Evolutionary conservation across 2,113 vertebrate genomes (phyloP), one percentile per base, ranked within the genome.

Genomic region (Cyprinus carpio): DNA sequence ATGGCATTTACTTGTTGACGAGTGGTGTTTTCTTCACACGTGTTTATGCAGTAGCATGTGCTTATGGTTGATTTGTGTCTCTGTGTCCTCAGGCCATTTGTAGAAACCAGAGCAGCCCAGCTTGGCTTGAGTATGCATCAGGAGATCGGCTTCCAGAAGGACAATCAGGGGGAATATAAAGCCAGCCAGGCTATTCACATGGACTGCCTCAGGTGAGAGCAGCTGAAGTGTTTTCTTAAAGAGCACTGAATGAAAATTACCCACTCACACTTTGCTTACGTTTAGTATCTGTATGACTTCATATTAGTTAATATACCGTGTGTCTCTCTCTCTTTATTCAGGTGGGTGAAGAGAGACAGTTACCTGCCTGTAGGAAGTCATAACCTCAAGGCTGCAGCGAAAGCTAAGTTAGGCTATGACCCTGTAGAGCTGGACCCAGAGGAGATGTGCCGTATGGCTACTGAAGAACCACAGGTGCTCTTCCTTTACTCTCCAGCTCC

Each of bases 381-480:
- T 86, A 99, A 99, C 85, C 93, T 99, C 87, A 99, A 99, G 88
- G 98, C 98, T 9, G 98, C 98, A 13, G 98, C 98, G 0, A 99
- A 99, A 90, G 97, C 98, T 64, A 99, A 99, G 87, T 91, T 99
- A 84, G 93, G 98, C 69, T 99, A 99, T 0, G 98, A 99, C 89
- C 98, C 98, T 0, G 98, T 99, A 80, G 98, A 99, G 93, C 92
- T 99, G 91, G 98, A 99, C 90, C 98, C 98, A 0, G 98, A 99
- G 86, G 98, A 99, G 87, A 99, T 99, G 98, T 99, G 98, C 84
- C 96, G 96, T 80, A 99, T 99, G 98, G 98, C 98, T 37, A 98
- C 95, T 0, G 98, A 99, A 89, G 95, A 99, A 88, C 96, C 98
- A 7, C 98, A 99, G 97, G 98, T 96, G 93, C 43, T 13, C 20